Evolutionary conservation across 2,888 invertebrate genomes (phyloP), one percentile per base, ranked within the genome.

Genomic region (Catocala sponsa): DNA sequence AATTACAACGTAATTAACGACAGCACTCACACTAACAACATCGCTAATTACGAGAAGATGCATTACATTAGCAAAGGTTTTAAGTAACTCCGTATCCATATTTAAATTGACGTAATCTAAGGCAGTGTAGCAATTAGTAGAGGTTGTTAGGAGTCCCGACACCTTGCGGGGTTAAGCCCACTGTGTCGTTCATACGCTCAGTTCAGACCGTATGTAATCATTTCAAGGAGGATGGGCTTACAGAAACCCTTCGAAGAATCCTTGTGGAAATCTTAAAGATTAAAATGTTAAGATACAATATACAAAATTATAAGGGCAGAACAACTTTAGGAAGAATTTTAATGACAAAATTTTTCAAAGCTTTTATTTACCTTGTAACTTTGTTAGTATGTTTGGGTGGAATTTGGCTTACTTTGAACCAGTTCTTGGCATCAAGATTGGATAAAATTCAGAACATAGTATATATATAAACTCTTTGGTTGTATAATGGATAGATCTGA

Each of bases 91-190:
- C 60, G 50, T 70, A 60, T 76, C 76, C 70, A 74, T 76, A 72
- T 72, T 74, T 74, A 70, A 72, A 76, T 74, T 62, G 76, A 62
- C 59, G 63, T 73, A 67, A 74, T 76, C 59, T 58, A 61, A 67
- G 60, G 53, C 70, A 70, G 67, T 63, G 74, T 49, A 12, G 60
- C 44, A 65, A 70, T 76, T 73, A 76, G 47, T 13, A 33, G 44
- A 54, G 66, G 67, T 58, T 63, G 57, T 63, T 63, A 46, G 54
- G 46, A 52, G 41, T 63, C 50, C 56, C 44, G 60, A 54, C 66
- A 65, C 67, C 64, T 66, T 61, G 47, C 33, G 25, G 38, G 5
- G 49, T 44, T 60, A 46, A 48, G 47, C 32, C 50, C 25, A 47
- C 13, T 50, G 50, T 55, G 51, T 13, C 9, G 42, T 4, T 15